These are phyloP conservation scores for Zoroaster sp. DNA, from an alignment of 53 echinoderm and acorn worm genomes.

Conservation along the genomic window DNA sequence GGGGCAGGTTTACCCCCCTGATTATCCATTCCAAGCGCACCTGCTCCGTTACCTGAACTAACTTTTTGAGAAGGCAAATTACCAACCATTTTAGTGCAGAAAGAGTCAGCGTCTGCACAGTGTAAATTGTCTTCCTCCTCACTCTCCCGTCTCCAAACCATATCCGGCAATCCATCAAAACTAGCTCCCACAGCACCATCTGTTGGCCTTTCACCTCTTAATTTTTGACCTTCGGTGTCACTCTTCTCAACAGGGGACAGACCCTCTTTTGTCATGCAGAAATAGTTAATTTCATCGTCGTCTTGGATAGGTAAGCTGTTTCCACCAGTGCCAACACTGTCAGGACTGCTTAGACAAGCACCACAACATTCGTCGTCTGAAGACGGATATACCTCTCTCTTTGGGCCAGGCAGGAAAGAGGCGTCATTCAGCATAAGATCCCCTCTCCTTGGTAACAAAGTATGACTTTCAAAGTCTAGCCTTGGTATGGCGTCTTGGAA, in stretches of 20 bases:
- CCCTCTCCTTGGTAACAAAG: background rate
- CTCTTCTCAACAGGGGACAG: background rate
- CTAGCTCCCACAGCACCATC: background rate
- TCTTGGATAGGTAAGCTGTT: background rate
- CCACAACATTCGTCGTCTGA: background rate
- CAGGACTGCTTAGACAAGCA: background rate
- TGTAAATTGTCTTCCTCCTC: background rate
- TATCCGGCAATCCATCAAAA: too few relatives aligned
- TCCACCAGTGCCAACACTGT: slow-evolving; percentile 17
- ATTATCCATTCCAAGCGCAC: background rate
- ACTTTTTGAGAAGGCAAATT: background rate
- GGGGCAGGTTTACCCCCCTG: background rate
- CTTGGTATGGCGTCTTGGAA: background rate
- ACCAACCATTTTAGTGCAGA: background rate
- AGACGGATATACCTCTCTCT: background rate
- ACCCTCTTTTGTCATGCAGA: slow-evolving; percentile 9
- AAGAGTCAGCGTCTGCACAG: background rate
- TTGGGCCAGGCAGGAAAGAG: background rate
- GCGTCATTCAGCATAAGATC: background rate
- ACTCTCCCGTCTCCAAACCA: too few relatives aligned
- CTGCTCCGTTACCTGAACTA: background rate
- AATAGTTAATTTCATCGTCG: background rate
- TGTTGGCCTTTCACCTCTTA: background rate
- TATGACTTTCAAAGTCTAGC: background rate
- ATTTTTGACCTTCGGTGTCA: background rate